Conservation (phyloP, 1,140 invertebrate species). For the Zophobas morio region DNA sequence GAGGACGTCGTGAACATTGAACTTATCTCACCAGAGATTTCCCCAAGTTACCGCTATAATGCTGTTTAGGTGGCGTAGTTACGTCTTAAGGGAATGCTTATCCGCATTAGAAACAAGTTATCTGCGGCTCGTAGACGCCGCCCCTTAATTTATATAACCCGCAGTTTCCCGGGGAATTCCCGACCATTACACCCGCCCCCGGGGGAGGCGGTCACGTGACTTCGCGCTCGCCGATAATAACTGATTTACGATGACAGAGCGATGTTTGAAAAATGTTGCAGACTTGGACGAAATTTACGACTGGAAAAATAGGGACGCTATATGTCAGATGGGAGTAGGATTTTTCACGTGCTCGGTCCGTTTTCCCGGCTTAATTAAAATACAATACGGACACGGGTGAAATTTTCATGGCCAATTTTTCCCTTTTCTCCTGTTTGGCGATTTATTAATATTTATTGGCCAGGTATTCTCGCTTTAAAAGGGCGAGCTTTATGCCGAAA, state of each 20-base stretch:
- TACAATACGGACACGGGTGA: slow-evolving; percentile 11
- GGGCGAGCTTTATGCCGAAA: not conserved
- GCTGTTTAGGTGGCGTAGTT: slow-evolving; percentile 14
- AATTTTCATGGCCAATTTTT: slow-evolving; percentile 25
- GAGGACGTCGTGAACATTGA: not conserved
- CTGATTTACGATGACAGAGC: slow-evolving; percentile 25
- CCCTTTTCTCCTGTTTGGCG: not conserved
- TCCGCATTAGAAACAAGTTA: slow-evolving; percentile 32
- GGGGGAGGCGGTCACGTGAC: slow-evolving; percentile 2
- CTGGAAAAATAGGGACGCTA: not conserved
- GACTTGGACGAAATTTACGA: not conserved
- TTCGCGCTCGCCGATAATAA: not conserved
- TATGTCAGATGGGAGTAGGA: not conserved
- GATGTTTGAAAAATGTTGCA: not conserved
- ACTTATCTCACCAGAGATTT: slow-evolving; percentile 16
- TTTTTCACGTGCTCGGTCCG: not conserved
- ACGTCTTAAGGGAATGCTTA: slow-evolving; percentile 26
- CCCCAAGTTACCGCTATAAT: slow-evolving; percentile 5
- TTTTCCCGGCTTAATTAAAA: slow-evolving; percentile 23
- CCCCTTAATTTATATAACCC: slow-evolving; percentile 16
- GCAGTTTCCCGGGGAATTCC: slow-evolving; percentile 6
- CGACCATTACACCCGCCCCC: slow-evolving; percentile 4
- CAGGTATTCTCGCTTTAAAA: not conserved
- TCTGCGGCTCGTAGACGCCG: slow-evolving; percentile 8
- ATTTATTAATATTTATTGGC: slow-evolving; percentile 33